These are phyloP conservation scores for Erpobdella octoculata DNA, from an alignment of 2,888 invertebrate genomes.

Conservation along the genomic window DNA sequence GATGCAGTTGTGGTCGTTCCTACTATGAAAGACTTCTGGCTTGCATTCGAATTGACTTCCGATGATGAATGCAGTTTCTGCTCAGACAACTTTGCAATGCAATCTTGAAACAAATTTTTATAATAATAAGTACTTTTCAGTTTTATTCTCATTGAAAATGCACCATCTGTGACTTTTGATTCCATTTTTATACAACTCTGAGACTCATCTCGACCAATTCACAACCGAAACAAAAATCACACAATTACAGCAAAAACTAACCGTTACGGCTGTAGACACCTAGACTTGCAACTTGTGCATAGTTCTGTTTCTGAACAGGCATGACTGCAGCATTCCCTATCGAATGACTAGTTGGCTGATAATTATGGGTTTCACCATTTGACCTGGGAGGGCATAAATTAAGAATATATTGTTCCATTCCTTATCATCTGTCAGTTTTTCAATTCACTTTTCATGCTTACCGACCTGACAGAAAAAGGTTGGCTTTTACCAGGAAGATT, in stretches of 20 bases:
- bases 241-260: neutral
- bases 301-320: neutral
- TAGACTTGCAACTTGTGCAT: slow-evolving; percentile 14
- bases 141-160: no score
- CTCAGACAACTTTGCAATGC: no score
- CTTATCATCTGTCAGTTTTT: neutral
- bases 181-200: no score
- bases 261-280: neutral
- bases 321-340: neutral
- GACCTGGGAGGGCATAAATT: neutral
- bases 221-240: no score
- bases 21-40: no score
- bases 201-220: no score
- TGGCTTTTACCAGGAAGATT: neutral
- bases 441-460: neutral
- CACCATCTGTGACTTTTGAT: no score
- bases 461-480: slow-evolving; percentile 4
- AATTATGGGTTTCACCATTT: neutral
- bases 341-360: neutral
- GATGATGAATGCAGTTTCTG: no score
- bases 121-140: no score
- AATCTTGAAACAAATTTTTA: no score
- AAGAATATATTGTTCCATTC: neutral
- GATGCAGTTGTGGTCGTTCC: no score
- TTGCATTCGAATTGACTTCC: no score